Evolutionary conservation across 2,113 vertebrate species (phyloP).

Genomic region (Pyxicephalus adspersus): DNA sequence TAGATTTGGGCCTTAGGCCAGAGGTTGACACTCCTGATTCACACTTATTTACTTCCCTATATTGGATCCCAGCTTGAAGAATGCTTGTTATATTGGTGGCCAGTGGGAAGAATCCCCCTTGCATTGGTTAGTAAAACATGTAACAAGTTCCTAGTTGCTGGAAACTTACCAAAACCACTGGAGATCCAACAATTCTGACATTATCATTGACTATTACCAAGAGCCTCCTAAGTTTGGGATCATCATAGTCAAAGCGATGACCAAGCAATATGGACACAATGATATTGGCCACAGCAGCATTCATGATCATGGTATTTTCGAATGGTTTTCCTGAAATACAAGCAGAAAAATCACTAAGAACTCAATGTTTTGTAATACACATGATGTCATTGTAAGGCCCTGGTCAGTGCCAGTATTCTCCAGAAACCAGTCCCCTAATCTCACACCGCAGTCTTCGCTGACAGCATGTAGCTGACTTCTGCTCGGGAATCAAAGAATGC

Average conservation of each 20-base stretch:
- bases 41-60: too few species aligned
- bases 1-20: too few species aligned
- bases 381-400: neutral
- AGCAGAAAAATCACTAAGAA: neutral
- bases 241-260: conserved; percentile 43
- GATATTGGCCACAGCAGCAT: conserved; percentile 35
- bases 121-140: too few species aligned
- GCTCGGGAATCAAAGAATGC: too few species aligned
- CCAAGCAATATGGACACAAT: conserved; percentile 32
- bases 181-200: neutral
- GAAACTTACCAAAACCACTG: conserved; percentile 1
- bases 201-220: conserved; percentile 1
- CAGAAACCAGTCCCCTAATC: too few species aligned
- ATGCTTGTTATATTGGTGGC: too few species aligned
- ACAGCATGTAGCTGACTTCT: too few species aligned
- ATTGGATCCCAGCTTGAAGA: too few species aligned
- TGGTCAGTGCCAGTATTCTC: too few species aligned
- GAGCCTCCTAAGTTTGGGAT: conserved; percentile 16
- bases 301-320: neutral
- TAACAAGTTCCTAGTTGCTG: too few species aligned
- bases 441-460: neutral
- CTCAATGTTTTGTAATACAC: neutral
- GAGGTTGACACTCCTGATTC: too few species aligned
- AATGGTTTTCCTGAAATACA: conserved; percentile 5
- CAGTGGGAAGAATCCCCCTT: too few species aligned